Evolutionary conservation across 1,140 invertebrate genomes (phyloP), one percentile per base, ranked within the genome.

Genomic region (Tetragonula clypearis): DNA sequence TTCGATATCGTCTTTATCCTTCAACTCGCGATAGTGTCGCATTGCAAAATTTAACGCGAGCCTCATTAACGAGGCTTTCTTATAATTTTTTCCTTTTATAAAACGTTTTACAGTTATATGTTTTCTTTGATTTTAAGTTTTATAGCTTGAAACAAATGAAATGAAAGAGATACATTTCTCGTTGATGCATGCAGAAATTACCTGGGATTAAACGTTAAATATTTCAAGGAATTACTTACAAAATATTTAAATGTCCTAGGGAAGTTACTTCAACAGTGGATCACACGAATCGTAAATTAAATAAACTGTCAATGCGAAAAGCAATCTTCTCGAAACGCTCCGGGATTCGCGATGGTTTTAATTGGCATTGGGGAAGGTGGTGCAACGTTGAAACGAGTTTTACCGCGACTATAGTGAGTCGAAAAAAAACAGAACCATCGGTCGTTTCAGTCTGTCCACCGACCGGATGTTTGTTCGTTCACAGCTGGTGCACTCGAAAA

Each of bases 21-120:
- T 62, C 73, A 73, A 84, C 80, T 55, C n/a, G 35, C 72, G 35
- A 84, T 9, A 14, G 30, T 11, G n/a, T 68, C 82, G 82, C 30
- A 2, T 49, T 53, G 56, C 41, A 15, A 56, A 15, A 66, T 21
- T n/a, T 71, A 17, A n/a, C 11, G 15, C 17, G 53, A 56, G 66
- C 19, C 68, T 65, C 72, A 66, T 69, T 58, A 2, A 9, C 17
- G n/a, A 3, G 3, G 8, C 2, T 49, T 49, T 23, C 30, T 30
- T 30, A 30, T 30, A 30, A 30, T 30, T 30, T 30, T 30, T 30
- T 30, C 1, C 30, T 30, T 30, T 30, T 30, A 30, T 30, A 30
- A 30, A 30, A 30, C 30, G 30, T 30, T 30, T 30, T 30, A 30
- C 30, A 30, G 30, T 30, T 30, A 30, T 30, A 30, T 30, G 30